A percentile compares a stretch with the other conserved stretches of the same genome.
phyloP scores from a whole-genome alignment of 2,888 invertebrate genomes.

The Euplagia quadripunctaria region DNA sequence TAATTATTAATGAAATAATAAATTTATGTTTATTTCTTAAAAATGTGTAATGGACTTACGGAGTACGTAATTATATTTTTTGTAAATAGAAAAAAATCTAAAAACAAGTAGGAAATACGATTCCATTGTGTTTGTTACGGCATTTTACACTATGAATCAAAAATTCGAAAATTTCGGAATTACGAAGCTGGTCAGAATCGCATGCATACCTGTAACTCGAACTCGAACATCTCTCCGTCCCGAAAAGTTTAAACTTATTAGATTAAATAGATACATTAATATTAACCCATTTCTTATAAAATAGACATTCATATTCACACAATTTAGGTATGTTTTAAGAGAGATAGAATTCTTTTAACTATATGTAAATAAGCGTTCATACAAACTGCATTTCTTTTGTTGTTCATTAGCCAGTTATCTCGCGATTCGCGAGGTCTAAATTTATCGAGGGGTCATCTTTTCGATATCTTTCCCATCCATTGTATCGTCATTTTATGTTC shows the following conservation, averaged over 20 bases:
- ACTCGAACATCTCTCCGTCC: neutral
- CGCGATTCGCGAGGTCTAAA: conserved; percentile 77
- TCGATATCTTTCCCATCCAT: conserved; percentile 75
- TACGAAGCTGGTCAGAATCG: no score
- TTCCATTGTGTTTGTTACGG: no score
- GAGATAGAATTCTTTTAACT: conserved; percentile 46
- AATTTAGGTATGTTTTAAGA: conserved; percentile 53
- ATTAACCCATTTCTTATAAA: conserved; percentile 17
- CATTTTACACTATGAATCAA: neutral
- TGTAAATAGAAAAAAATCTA: no score
- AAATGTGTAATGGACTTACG: no score
- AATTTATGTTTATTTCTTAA: no score
- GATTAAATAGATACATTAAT: neutral
- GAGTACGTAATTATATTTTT: no score
- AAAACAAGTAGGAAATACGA: no score
- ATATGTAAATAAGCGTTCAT: conserved; percentile 76
- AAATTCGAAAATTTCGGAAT: no score
- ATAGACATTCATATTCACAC: conserved; percentile 59
- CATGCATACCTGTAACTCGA: no score
- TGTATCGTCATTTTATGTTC: conserved; percentile 73
- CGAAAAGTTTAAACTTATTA: neutral
- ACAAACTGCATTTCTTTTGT: conserved; percentile 66
- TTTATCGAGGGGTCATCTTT: conserved; percentile 79
- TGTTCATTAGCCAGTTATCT: conserved; percentile 75
- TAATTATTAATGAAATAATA: no score